Percentiles rank a stretch among this genome's conserved stretches.
phyloP scores from a whole-genome alignment of 2,113 vertebrate genomes.

The Protobothrops mucrosquamatus region DNA sequence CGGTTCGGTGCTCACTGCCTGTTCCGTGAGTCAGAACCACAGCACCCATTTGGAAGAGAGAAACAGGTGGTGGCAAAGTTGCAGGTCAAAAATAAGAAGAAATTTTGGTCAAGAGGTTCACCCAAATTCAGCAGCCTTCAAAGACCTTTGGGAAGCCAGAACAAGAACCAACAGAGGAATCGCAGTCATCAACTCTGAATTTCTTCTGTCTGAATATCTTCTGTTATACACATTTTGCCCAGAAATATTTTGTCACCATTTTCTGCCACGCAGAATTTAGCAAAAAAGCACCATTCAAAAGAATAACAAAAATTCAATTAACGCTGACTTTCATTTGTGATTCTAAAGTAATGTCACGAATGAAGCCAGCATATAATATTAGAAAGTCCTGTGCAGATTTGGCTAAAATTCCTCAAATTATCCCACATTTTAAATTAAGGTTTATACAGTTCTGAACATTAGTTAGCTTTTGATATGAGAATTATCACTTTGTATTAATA shows the following conservation, averaged over 20 bases:
- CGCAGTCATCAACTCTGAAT: accelerated
- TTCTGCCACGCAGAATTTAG: neutral
- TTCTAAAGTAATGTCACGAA: neutral
- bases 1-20: slow-evolving; percentile 28
- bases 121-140: accelerated
- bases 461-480: neutral
- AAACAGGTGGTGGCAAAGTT: accelerated
- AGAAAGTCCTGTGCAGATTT: neutral
- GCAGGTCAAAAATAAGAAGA: accelerated
- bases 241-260: neutral
- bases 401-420: neutral
- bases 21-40: slow-evolving; percentile 58
- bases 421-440: neutral
- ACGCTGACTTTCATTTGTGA: neutral
- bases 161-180: neutral
- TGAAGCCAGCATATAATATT: neutral
- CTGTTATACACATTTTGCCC: neutral
- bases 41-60: neutral
- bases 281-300: neutral
- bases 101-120: neutral
- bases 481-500: neutral
- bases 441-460: neutral
- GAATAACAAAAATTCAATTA: neutral
- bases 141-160: neutral
- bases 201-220: neutral